phyloP scores from a whole-genome alignment of 2,113 vertebrate genomes.

The Phyllostomus hastatus region DNA sequence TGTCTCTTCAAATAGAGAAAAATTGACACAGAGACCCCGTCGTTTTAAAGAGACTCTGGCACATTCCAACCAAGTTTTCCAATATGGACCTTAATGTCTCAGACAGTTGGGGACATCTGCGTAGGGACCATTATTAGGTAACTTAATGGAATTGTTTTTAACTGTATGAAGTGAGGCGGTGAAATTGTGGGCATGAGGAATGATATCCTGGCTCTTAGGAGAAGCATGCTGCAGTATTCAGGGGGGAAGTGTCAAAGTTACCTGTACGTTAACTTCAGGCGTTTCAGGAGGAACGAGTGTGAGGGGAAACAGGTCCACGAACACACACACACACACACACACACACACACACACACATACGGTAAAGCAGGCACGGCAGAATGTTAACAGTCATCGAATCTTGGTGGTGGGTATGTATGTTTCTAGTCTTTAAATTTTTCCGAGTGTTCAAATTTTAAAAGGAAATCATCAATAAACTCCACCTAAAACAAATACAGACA shows the following conservation, averaged over 20 bases:
- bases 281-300: neutral
- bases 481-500: neutral
- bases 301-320: neutral
- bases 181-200: neutral
- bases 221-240: neutral
- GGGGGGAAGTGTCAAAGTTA: neutral
- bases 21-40: neutral
- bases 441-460: neutral
- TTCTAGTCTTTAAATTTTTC: neutral
- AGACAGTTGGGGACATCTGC: fast-evolving
- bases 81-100: neutral
- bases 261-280: neutral
- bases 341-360: fast-evolving
- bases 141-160: neutral
- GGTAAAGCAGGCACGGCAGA: neutral
- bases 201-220: neutral
- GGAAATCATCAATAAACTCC: neutral
- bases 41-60: neutral
- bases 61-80: neutral
- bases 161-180: neutral
- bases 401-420: neutral
- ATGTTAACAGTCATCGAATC: neutral
- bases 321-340: fast-evolving
- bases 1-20: neutral
- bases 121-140: neutral